Evolutionary conservation across 2,113 vertebrate species (phyloP).

Genomic region (Noctilio leporinus): DNA sequence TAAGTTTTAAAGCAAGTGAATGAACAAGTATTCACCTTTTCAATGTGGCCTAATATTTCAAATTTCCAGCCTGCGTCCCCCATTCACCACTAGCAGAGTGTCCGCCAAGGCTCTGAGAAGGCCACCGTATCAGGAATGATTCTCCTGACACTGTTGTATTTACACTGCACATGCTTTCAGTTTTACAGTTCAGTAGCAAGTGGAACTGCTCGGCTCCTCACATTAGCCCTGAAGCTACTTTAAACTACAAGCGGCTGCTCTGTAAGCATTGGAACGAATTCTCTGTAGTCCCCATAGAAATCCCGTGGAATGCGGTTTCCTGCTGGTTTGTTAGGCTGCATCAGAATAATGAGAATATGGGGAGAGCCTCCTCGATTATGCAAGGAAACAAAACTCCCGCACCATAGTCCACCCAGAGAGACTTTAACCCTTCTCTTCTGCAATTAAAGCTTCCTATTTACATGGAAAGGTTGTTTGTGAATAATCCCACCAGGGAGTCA

Average conservation of each 20-base stretch:
- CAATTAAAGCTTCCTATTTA: conserved; percentile 68
- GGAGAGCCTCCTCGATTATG: conserved; percentile 38
- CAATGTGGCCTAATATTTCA: conserved; percentile 41
- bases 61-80: not conserved
- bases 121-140: conserved; percentile 58
- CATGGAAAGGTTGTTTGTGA: conserved; percentile 60
- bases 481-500: conserved; percentile 58
- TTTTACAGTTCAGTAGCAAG: conserved; percentile 65
- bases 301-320: conserved; percentile 67
- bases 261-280: conserved; percentile 71
- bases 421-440: conserved; percentile 58
- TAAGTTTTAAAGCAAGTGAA: conserved; percentile 56
- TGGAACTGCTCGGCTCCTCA: conserved; percentile 26
- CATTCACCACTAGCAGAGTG: conserved; percentile 38
- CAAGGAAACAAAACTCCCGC: conserved; percentile 45
- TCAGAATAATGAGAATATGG: conserved; percentile 53
- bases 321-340: conserved; percentile 64
- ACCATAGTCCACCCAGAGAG: conserved; percentile 43
- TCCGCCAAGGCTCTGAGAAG: conserved; percentile 58
- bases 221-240: conserved; percentile 65
- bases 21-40: conserved; percentile 8
- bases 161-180: conserved; percentile 56
- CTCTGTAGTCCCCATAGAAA: conserved; percentile 73
- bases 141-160: conserved; percentile 56
- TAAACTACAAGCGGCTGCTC: conserved; percentile 62